Percentiles rank a stretch among this genome's conserved stretches.
phyloP scores from a whole-genome alignment of 1,140 invertebrate genomes.

The Drosophila navojoa region DNA sequence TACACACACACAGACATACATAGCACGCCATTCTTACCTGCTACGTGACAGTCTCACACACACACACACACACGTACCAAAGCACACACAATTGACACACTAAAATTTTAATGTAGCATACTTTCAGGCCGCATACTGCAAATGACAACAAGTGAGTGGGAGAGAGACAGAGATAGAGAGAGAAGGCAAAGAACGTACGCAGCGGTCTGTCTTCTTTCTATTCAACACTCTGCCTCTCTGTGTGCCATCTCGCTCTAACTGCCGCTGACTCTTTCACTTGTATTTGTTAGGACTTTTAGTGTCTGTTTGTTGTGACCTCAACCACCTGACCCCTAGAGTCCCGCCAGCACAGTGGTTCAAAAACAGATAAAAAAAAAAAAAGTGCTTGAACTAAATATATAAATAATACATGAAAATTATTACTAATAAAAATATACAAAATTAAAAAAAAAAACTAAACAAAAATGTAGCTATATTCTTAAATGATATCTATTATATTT shows the following conservation, averaged over 20 bases:
- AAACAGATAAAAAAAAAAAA: neutral
- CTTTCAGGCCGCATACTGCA: constrained; percentile 70
- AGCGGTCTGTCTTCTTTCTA: neutral
- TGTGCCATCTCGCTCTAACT: constrained; percentile 13
- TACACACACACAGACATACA: constrained; percentile 11
- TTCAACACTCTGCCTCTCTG: constrained; percentile 11
- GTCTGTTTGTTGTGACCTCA: constrained; percentile 73
- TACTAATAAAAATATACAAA: neutral
- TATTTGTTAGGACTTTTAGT: constrained; percentile 61
- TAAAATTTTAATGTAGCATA: constrained; percentile 82
- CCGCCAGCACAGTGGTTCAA: constrained; percentile 42
- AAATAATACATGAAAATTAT: neutral
- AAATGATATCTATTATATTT: no score
- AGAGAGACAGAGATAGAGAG: constrained; percentile 9
- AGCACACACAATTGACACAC: constrained; percentile 73
- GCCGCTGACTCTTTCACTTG: constrained; percentile 1
- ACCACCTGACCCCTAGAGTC: constrained; percentile 72
- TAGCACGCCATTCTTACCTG: constrained; percentile 38
- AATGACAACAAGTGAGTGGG: constrained; percentile 63
- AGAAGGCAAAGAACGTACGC: neutral
- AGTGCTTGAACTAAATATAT: no score
- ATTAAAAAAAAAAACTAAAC: neutral
- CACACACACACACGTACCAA: constrained; percentile 26
- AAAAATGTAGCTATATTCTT: no score
- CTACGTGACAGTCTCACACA: constrained; percentile 47